Conservation (phyloP, 2,888 invertebrate species). For the Taphrorychus bicolor region DNA sequence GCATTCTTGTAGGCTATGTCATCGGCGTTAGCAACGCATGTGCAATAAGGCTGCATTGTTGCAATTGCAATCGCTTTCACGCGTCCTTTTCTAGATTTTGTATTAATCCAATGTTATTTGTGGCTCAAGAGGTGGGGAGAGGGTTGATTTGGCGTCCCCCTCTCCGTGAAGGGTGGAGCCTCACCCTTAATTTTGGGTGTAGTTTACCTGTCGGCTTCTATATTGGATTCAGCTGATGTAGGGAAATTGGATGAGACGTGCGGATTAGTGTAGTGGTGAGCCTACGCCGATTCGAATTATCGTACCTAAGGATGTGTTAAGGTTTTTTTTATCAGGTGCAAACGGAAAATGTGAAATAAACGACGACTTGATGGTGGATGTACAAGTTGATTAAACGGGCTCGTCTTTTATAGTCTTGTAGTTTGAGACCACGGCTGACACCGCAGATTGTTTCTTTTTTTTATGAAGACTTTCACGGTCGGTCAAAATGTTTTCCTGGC, state of each 20-base stretch:
- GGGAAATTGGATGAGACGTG: constrained; percentile 17
- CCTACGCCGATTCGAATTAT: constrained; percentile 9
- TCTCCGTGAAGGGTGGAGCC: constrained; percentile 30
- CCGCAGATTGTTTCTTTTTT: too few relatives aligned
- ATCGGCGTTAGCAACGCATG: constrained; percentile 55
- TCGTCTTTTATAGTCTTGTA: too few relatives aligned
- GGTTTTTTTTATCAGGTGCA: background rate
- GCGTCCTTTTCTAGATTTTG: constrained; percentile 48
- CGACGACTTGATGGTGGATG: too few relatives aligned
- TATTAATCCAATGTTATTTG: constrained; percentile 51
- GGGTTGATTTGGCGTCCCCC: constrained; percentile 16
- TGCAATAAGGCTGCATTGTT: constrained; percentile 54
- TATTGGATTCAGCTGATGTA: constrained; percentile 9
- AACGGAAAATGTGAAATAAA: too few relatives aligned
- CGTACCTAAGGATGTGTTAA: background rate
- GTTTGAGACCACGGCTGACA: too few relatives aligned
- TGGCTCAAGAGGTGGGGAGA: constrained; percentile 26
- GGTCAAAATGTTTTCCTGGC: too few relatives aligned
- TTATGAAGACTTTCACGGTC: too few relatives aligned
- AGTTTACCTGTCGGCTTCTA: constrained; percentile 34
- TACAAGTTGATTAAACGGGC: too few relatives aligned
- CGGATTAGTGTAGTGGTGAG: constrained; percentile 11
- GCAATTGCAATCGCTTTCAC: constrained; percentile 41
- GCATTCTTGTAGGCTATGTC: constrained; percentile 46
- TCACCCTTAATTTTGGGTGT: constrained; percentile 37